Evolutionary conservation across 2,113 vertebrate species (phyloP), one percentile per base, ranked within the genome.

Genomic region (Tyto alba): DNA sequence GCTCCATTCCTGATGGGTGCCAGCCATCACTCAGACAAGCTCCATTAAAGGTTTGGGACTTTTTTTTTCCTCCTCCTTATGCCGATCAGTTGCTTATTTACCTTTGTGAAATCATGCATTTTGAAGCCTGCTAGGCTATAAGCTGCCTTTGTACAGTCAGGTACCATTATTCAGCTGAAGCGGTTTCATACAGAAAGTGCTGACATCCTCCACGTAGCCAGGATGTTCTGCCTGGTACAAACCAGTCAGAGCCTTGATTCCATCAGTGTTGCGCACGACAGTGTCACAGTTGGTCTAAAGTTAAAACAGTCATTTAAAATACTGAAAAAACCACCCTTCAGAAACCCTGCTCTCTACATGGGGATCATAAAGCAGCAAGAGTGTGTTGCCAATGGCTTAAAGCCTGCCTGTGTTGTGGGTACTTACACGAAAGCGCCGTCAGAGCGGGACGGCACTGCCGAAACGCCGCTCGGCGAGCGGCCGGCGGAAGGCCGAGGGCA

Each of bases 221-320:
- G 29, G 50, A 55, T 9, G 6, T 29, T 40, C 50, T 47, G 25
- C 29, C 23, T 14, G 47, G 26, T 27, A 23, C 18, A 36, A 55
- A 41, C 30, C 0, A 10, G 17, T 20, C 48, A 60, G 20, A 40
- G 26, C 38, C 52, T 17, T 6, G 16, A 8, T 2, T 3, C 71
- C 34, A 10, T 21, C 48, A 2, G 7, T 0, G 10, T 16, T 19
- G 47, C 1, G 17, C 17, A 29, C 2, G 5, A 45, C 23, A 17
- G 16, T 48, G 18, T 15, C 7, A 13, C 15, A 29, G 25, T 27
- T 29, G 18, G 29, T 20, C 26, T 73, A 17, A 23, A 21, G 29
- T 90, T 30, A 77, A 87, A 67, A 43, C 71, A 63, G 7, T 20
- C n/a, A 13, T 53, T 59, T 67, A 41, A 78, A 76, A 60, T 16